Evolutionary conservation across 2,113 vertebrate species (phyloP), one percentile per base, ranked within the genome.

Genomic region (Lynx canadensis): DNA sequence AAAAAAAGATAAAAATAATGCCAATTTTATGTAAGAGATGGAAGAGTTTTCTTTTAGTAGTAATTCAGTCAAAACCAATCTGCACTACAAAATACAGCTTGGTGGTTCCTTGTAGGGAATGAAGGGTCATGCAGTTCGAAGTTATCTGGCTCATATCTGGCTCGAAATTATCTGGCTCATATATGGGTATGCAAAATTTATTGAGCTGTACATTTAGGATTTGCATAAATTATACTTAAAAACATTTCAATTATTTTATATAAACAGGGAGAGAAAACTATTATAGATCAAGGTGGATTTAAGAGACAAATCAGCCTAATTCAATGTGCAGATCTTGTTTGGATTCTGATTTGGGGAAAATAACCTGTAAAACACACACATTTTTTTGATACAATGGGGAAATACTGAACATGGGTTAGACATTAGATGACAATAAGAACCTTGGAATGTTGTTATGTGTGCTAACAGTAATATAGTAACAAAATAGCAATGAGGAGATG

Each of bases 321-420:
- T 73, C 12, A 96, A 50, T 60, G 0, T 50, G 33, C 6, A 50
- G 18, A 79, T 65, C 41, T 60, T 74, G 48, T 68, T 69, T 79
- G n/a, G 52, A 87, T 96, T 96, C 18, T 60, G n/a, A 78, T 23
- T 83, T 74, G 3, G 19, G 15, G n/a, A 29, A 65, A 66, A 87
- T 38, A 27, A 41, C 1, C 23, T 55, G 27, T 68, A 27, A 60
- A 92, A n/a, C 10, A 57, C 60, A 36, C 63, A 38, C 29, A 21
- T 16, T 81, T 93, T 76, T 76, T 52, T 60, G 9, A 78, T 66
- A 65, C 6, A 45, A 8, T 78, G 7, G 33, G 4, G 27, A 92
- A 29, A 80, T 63, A 74, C 2, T 73, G 14, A 86, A 82, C 4
- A 89, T 36, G 33, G 5, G 52, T 55, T 89, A 19, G 27, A 57